A percentile compares a stretch with the other conserved stretches of the same genome.
Conservation (phyloP, 2,888 invertebrate species). For the Drosophila anomalata region DNA sequence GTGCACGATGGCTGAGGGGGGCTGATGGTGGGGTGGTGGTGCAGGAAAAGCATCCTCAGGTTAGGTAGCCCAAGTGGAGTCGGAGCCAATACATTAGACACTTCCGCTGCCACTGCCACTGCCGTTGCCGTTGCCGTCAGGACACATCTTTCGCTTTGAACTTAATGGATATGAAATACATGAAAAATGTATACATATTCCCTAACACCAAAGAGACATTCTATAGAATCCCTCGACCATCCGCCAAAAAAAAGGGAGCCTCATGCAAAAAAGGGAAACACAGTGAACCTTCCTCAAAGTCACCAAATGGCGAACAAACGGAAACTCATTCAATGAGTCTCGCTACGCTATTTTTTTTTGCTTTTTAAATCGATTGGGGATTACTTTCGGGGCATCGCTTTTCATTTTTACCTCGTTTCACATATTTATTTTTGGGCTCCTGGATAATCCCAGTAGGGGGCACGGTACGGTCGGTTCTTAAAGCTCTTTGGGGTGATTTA, state of each 20-base stretch:
- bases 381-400: conserved; percentile 66
- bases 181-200: conserved; percentile 71
- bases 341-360: conserved; percentile 16
- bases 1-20: conserved; percentile 24
- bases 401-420: conserved; percentile 73
- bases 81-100: conserved; percentile 70
- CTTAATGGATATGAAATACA: conserved; percentile 79
- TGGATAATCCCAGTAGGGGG: conserved; percentile 46
- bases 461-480: conserved; percentile 22
- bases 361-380: conserved; percentile 71
- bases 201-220: conserved; percentile 20
- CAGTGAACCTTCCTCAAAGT: conserved; percentile 57
- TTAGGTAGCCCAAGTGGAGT: conserved; percentile 34
- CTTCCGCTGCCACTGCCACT: conserved; percentile 37
- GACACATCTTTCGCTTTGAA: conserved; percentile 76
- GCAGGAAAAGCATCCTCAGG: conserved; percentile 13
- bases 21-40: background rate
- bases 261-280: conserved; percentile 56
- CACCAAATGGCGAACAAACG: conserved; percentile 65
- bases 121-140: conserved; percentile 37
- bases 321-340: conserved; percentile 68
- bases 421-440: conserved; percentile 67
- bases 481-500: conserved; percentile 66
- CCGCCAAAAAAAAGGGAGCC: conserved; percentile 29
- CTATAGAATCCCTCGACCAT: background rate